These are phyloP conservation scores for Dryocosmus kuriphilus DNA, from an alignment of 2,888 invertebrate species.

Conservation along the genomic window DNA sequence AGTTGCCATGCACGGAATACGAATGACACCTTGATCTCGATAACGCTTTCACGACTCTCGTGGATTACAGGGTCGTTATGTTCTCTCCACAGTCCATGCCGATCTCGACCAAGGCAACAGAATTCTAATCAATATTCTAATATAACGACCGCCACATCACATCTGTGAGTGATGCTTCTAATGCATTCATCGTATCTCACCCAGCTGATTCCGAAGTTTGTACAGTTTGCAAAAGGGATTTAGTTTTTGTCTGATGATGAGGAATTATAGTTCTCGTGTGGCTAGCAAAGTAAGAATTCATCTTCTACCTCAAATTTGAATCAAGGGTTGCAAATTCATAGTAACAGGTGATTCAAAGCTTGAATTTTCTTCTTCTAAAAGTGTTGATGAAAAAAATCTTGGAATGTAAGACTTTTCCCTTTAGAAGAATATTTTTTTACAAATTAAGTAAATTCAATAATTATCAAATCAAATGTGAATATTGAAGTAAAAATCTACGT, in stretches of 20 bases:
- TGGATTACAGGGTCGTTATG: slow-evolving; percentile 27
- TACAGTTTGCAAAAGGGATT: slow-evolving; percentile 12
- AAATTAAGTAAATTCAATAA: too few species aligned
- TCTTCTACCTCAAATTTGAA: not conserved
- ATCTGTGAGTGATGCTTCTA: slow-evolving; percentile 14
- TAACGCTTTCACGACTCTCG: slow-evolving; percentile 26
- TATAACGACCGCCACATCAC: slow-evolving; percentile 18
- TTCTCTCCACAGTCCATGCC: not conserved
- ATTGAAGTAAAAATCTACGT: too few species aligned
- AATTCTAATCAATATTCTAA: not conserved
- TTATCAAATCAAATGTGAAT: too few species aligned
- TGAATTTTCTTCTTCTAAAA: too few species aligned
- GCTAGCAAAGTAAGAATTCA: not conserved
- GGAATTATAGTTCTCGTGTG: not conserved
- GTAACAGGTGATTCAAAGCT: too few species aligned
- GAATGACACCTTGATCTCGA: slow-evolving; percentile 16
- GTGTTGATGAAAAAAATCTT: too few species aligned
- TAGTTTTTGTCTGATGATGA: not conserved
- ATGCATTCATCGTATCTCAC: slow-evolving; percentile 13
- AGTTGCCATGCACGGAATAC: slow-evolving; percentile 15
- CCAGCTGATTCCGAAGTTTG: slow-evolving; percentile 14
- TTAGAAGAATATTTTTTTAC: too few species aligned
- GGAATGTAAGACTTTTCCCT: too few species aligned
- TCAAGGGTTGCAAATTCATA: not conserved
- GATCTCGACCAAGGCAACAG: slow-evolving; percentile 9